These are phyloP conservation scores for Perithous albicinctus DNA, from an alignment of 2,888 invertebrate genomes.

Conservation along the genomic window DNA sequence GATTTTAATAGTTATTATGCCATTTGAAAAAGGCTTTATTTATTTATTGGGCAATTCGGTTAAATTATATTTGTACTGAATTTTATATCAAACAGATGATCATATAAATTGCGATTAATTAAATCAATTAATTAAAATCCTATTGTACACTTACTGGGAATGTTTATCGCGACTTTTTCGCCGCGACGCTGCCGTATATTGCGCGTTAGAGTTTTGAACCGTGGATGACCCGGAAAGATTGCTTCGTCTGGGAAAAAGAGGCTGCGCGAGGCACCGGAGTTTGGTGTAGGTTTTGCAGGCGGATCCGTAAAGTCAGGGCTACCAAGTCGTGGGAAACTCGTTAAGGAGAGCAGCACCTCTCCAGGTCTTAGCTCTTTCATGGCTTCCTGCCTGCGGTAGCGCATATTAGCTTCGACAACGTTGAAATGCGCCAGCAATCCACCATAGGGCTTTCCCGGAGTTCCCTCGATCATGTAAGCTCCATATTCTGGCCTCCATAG, in stretches of 20 bases:
- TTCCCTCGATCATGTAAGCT: constrained; percentile 99
- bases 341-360: constrained; percentile 95
- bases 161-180: constrained; percentile 97
- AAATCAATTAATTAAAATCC: too few species aligned
- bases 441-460: constrained; percentile 98
- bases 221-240: constrained; percentile 97
- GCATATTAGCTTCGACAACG: constrained; percentile 99
- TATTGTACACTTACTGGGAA: constrained; percentile 91
- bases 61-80: too few species aligned
- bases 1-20: too few species aligned
- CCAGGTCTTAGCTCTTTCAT: constrained; percentile 90
- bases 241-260: constrained; percentile 97
- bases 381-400: constrained; percentile 93
- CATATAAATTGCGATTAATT: too few species aligned
- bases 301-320: constrained; percentile 96
- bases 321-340: constrained; percentile 97
- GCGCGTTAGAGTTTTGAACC: constrained; percentile 96
- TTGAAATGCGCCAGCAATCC: constrained; percentile 98
- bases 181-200: constrained; percentile 97
- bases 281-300: constrained; percentile 89
- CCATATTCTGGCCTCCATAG: constrained; percentile 99
- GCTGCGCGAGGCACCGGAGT: constrained; percentile 92
- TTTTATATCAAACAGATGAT: too few species aligned
- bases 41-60: too few species aligned
- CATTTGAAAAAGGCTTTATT: too few species aligned